Base-by-base conservation (phyloP, 1,140 invertebrate species). In the Cardiocondyla obscurior region DNA sequence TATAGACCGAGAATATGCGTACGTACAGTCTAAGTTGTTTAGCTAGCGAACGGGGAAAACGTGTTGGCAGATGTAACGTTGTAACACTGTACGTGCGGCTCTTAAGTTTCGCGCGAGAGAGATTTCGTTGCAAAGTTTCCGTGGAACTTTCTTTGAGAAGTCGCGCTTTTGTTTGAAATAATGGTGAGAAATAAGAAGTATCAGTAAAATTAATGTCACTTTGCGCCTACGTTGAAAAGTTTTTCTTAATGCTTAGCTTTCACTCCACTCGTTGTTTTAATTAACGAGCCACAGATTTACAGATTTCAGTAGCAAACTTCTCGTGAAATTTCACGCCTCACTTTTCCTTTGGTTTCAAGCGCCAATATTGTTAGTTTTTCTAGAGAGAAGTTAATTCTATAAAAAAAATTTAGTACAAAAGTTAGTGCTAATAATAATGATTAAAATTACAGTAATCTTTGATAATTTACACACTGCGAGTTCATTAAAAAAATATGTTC, bases 61-160 rank as follows among this genome's bases (percentile, higher is more conserved):
- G 58, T 76, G 60, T 67, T 14, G 46, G 19, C 74, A 77, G 42
- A 77, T 33, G 16, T 77, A 65, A 76, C 36, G 19, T 49, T 42
- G 14, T 25, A 25, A 64, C 42, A 22, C 22, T 5, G 42, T 65
- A 72, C 25, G 28, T 33, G 19, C 14, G 19, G 16, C 16, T 19
- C 4, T 4, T n/a, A 58, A n/a, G 46, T 30, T 51, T 53, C 60
- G 1, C 12, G 0, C 1, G 3, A 16, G 22, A 33, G 8, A 51
- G n/a, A 19, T 39, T 77, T 67, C 16, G 28, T 33, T 14, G 62
- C 33, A 8, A 49, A 79, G 25, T 79, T 79, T 53, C 3, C 33
- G 39, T 12, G 39, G 8, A 69, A 79, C 33, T 79, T 79, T 51
- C 62, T 12, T 36, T 10, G 12, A 42, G 19, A 76, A 33, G 25